Conservation (phyloP, 2,797 vertebrate species). For the Salmo trutta region DNA sequence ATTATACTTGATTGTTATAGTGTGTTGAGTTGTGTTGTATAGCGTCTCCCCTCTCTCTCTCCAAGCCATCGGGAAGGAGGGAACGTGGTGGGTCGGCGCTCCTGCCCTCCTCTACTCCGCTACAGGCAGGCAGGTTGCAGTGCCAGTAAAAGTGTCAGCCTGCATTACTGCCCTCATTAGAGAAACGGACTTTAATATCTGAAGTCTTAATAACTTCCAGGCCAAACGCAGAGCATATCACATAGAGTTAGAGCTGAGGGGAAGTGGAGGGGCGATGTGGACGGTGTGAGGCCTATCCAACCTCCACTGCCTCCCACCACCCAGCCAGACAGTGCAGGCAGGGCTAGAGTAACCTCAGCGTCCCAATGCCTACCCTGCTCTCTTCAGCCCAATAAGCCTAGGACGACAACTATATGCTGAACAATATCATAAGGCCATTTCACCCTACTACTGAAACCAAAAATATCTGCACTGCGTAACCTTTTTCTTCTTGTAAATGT, state of each 20-base stretch:
- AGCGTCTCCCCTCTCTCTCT: neutral
- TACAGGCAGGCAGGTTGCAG: constrained; percentile 34
- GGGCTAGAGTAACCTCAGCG: neutral
- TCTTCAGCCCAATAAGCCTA: too few species aligned
- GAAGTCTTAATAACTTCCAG: constrained; percentile 68
- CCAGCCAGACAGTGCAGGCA: neutral
- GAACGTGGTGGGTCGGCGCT: neutral
- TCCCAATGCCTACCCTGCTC: too few species aligned
- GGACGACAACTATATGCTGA: too few species aligned
- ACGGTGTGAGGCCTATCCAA: neutral
- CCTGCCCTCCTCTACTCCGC: neutral
- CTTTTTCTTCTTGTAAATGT: neutral
- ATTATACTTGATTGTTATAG: constrained; percentile 34
- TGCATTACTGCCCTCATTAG: constrained; percentile 72
- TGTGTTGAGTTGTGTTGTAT: constrained; percentile 38
- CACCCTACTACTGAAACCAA: too few species aligned
- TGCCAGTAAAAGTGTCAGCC: constrained; percentile 75
- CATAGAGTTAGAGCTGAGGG: constrained; percentile 24
- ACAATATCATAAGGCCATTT: too few species aligned
- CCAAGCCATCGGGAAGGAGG: neutral
- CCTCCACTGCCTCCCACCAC: constrained; percentile 7
- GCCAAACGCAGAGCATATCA: constrained; percentile 51
- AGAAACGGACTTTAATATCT: constrained; percentile 54
- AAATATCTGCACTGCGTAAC: too few species aligned
- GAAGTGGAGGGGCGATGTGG: too few species aligned